Evolutionary conservation across 2,113 vertebrate species (phyloP), one percentile per base, ranked within the genome.

Genomic region (Bucco capensis): DNA sequence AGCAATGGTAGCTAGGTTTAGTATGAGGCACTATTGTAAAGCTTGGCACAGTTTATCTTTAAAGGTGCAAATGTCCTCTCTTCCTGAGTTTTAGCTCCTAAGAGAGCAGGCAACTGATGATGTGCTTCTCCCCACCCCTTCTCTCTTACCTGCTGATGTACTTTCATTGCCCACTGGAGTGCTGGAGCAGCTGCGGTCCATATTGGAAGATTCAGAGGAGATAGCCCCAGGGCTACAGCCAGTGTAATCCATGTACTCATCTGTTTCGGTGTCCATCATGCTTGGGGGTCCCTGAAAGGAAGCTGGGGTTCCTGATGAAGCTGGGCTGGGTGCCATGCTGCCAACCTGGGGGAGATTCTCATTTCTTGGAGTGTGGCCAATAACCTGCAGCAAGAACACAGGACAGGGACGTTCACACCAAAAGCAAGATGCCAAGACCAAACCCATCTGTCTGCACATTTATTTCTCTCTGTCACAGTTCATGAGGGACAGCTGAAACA

Each of bases 171-270:
- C 99, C 89, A 99, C 98, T 1, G 99, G 99, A 69, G 99, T 99
- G 97, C 99, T 99, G 97, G 98, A 98, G 97, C 99, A 99, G 97
- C 99, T 99, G 50, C 99, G 98, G 96, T 99, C 99, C 97, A 98
- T 98, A 89, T 98, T 99, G 90, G 99, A 99, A 9, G 99, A 99
- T 96, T 99, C 99, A 0, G 99, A 99, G 54, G 99, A 99, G 78
- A 99, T 96, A 2, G 98, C 99, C 14, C 99, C 97, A 0, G 99
- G 99, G 95, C 99, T 99, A 67, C 98, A 98, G 84, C 98, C 98
- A 18, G 98, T 98, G 93, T 98, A 99, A 83, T 99, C 99, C 97
- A 99, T 97, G 97, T 98, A 99, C 93, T 99, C 99, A 5, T 99
- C 99, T 1, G 98, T 98, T 73, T 99, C 99, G 0, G 98, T 98